phyloP scores from a whole-genome alignment of 1,140 invertebrate species.

The Orchesella cincta region DNA sequence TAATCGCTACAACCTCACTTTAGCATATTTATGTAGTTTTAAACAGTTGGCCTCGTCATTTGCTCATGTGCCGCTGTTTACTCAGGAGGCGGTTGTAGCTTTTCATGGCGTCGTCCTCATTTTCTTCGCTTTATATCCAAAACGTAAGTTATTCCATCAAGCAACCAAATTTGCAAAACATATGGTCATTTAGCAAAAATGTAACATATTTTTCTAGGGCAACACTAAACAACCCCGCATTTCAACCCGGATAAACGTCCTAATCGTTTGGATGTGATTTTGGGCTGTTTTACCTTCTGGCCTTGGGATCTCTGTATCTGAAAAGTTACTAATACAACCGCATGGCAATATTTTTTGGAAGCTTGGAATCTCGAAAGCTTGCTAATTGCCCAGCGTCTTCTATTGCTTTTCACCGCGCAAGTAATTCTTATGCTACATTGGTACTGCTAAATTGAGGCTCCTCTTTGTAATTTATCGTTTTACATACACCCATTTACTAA shows the following conservation, averaged over 20 bases:
- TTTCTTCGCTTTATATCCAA: neutral
- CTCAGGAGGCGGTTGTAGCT: neutral
- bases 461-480: neutral
- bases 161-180: neutral
- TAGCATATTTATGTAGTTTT: neutral
- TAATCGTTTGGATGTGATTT: neutral
- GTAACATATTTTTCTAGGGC: no score
- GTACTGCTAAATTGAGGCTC: neutral
- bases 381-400: neutral
- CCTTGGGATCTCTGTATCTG: neutral
- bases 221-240: neutral
- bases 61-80: neutral
- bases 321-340: neutral
- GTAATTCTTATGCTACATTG: neutral
- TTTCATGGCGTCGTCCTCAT: neutral
- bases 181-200: no score
- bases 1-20: neutral
- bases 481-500: no score
- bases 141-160: neutral
- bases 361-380: neutral
- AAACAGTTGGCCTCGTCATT: neutral
- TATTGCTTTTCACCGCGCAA: neutral
- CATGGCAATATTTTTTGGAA: neutral
- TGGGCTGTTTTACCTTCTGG: neutral
- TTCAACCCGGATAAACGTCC: neutral